Evolutionary conservation across 2,113 vertebrate species (phyloP).

Genomic region (Pseudopodoces humilis): DNA sequence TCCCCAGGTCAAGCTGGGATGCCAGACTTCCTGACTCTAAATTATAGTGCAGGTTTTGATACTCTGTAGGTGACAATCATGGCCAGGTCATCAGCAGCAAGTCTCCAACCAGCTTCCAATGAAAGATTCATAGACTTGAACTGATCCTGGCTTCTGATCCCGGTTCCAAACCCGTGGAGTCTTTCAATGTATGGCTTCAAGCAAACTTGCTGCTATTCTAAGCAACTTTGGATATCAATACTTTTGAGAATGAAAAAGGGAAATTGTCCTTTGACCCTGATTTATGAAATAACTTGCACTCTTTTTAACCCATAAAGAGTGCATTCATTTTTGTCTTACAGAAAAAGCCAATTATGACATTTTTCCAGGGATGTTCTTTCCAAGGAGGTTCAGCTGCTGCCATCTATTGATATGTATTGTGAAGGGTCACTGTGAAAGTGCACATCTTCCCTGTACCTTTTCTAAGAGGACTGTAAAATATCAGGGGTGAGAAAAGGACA

Average conservation of each 20-base stretch:
- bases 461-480: background rate
- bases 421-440: background rate
- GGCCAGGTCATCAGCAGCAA: background rate
- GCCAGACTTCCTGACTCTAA: background rate
- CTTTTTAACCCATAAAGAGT: background rate
- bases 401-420: slow-evolving; percentile 35
- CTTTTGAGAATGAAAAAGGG: background rate
- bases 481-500: background rate
- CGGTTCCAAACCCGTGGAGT: background rate
- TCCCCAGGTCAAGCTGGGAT: background rate
- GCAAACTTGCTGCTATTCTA: background rate
- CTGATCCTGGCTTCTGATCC: background rate
- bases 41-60: background rate
- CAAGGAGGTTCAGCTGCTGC: slow-evolving; percentile 34
- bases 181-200: background rate
- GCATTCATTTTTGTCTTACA: background rate
- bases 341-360: background rate
- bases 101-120: background rate
- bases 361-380: background rate
- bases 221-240: background rate
- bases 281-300: background rate
- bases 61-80: background rate
- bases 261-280: background rate
- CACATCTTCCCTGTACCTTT: background rate
- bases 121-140: background rate